Evolutionary conservation across 2,888 invertebrate genomes (phyloP).

Genomic region (Pegoplata infirma): DNA sequence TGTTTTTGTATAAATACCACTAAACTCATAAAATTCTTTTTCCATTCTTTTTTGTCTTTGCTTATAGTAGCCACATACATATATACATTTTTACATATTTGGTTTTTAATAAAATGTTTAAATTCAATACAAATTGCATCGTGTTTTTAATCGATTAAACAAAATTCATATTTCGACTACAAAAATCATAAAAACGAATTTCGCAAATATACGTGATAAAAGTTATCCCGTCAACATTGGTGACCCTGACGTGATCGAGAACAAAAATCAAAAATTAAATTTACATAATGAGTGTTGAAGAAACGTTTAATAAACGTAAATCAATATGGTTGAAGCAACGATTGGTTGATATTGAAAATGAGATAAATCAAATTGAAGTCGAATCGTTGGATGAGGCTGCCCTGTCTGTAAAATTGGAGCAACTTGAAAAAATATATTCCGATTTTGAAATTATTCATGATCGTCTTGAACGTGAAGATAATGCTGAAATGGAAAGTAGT

Average conservation of each 20-base stretch:
- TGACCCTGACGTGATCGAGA: constrained; percentile 22
- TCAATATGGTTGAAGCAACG: background rate
- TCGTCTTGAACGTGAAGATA: constrained; percentile 5
- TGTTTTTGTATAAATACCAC: no score
- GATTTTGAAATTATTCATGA: constrained; percentile 5
- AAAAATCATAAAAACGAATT: no score
- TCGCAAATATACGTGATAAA: no score
- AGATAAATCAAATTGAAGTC: background rate
- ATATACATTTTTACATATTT: no score
- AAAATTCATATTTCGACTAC: no score
- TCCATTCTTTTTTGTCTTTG: no score
- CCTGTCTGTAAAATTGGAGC: background rate
- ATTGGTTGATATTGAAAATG: background rate
- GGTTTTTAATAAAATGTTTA: no score
- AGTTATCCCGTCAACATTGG: constrained; percentile 5
- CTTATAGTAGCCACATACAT: no score
- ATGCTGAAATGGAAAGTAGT: constrained; percentile 14
- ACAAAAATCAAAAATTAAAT: background rate
- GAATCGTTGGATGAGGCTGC: background rate
- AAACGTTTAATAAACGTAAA: constrained; percentile 10
- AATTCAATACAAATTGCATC: no score
- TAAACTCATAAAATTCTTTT: no score
- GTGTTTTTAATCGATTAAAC: no score
- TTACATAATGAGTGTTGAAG: background rate
- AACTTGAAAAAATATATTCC: background rate